Evolutionary conservation across 2,888 invertebrate species (phyloP), one percentile per base, ranked within the genome.

Genomic region (Achlya flavicornis): DNA sequence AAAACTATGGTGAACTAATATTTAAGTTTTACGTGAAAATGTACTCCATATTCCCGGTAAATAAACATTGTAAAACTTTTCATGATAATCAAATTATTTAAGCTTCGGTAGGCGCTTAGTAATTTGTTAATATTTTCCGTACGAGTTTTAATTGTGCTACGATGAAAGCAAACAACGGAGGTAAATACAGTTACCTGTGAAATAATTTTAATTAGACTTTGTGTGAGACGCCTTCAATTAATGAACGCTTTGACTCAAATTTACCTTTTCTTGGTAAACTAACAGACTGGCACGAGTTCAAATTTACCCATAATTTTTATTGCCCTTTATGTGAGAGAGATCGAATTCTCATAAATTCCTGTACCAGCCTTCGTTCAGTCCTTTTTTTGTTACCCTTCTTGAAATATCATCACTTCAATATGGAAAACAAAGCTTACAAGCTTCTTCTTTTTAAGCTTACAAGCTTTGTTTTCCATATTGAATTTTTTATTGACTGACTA

Each of bases 81-180:
- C 6, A 46, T 7, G n/a, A 6, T n/a, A 46, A n/a, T 46, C n/a
- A 19, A 53, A 53, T 19, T 3, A 53, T 53, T 53, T 53, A 53
- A 3, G 16, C 48, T 53, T 7, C 19, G 19, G 14, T 19, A 53
- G 5, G n/a, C 4, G 6, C 46, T 19, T 53, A 10, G 19, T 53
- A 53, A 48, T 48, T 53, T 53, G 53, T 53, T 53, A 8, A 19
- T 53, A 53, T 53, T 53, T 53, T 57, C 57, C 35, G 33, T 19
- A 38, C 38, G 16, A 62, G 57, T 62, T 62, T 62, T 62, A 62
- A 62, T 57, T 62, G n/a, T n/a, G 62, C 19, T 14, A 5, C 62
- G 57, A 57, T 41, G 48, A 62, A 57, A 57, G 62, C 12, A 62
- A 32, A 43, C 38, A 57, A 41, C 26, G 43, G 19, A 43, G 32